phyloP scores from a whole-genome alignment of 2,113 vertebrate genomes.

The Leucosticte australis region DNA sequence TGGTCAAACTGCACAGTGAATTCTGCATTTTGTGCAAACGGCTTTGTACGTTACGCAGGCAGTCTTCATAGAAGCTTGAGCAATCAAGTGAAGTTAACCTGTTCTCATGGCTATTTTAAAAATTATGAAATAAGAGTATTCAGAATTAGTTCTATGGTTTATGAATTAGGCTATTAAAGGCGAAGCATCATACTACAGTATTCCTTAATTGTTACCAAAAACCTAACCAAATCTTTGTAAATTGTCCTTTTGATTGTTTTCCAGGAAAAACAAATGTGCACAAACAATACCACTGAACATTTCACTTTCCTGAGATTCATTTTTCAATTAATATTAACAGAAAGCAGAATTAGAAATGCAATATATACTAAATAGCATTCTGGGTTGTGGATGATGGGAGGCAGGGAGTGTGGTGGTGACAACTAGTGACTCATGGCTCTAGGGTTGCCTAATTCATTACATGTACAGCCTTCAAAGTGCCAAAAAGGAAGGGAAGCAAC shows the following conservation, averaged over 20 bases:
- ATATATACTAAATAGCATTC: not conserved
- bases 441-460: not conserved
- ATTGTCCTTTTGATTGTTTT: not conserved
- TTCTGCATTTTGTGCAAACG: conserved; percentile 49
- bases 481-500: not conserved
- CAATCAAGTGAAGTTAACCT: conserved; percentile 32
- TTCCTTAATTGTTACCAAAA: not conserved
- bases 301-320: not conserved
- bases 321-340: not conserved
- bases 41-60: conserved; percentile 54
- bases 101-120: conserved; percentile 32
- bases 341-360: not conserved
- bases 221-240: not conserved
- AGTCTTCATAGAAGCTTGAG: conserved; percentile 63
- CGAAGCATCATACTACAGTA: not conserved
- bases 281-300: not conserved
- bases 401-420: not conserved
- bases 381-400: not conserved
- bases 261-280: not conserved
- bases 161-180: conserved; percentile 19
- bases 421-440: not conserved
- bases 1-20: conserved; percentile 33
- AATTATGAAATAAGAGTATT: conserved; percentile 45
- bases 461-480: not conserved
- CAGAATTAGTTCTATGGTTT: conserved; percentile 26